These are phyloP conservation scores for Bos javanicus DNA, from an alignment of 2,113 vertebrate genomes.

Conservation along the genomic window DNA sequence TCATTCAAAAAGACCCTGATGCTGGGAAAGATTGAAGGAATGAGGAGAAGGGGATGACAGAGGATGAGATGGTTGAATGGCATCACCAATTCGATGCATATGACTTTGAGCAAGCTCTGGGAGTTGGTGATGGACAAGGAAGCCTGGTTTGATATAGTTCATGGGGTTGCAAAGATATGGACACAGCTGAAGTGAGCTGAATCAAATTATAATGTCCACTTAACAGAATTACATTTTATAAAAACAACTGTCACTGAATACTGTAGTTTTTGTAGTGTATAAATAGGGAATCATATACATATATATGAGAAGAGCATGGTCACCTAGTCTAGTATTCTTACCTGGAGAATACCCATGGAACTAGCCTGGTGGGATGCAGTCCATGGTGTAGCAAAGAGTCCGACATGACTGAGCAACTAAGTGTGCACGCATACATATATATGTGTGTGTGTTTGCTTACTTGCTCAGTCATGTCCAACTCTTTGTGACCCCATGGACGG, in stretches of 20 bases:
- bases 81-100: background rate
- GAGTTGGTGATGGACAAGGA: background rate
- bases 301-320: background rate
- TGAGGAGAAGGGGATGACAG: background rate
- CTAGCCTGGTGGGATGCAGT: background rate
- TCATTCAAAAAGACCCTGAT: background rate
- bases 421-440: fast-evolving
- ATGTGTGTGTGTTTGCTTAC: background rate
- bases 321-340: background rate
- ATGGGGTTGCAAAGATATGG: background rate
- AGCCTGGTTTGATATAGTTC: background rate
- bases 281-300: background rate
- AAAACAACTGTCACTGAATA: background rate
- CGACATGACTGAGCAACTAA: background rate
- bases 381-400: background rate
- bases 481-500: background rate
- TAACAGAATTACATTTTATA: background rate
- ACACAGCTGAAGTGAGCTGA: background rate
- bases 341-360: background rate
- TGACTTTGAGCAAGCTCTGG: background rate
- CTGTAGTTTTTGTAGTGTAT: background rate
- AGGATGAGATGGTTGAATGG: background rate
- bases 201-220: background rate
- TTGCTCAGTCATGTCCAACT: background rate
- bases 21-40: background rate